These are phyloP conservation scores for Pteromalus puparum DNA, from an alignment of 1,140 invertebrate genomes.

Conservation along the genomic window DNA sequence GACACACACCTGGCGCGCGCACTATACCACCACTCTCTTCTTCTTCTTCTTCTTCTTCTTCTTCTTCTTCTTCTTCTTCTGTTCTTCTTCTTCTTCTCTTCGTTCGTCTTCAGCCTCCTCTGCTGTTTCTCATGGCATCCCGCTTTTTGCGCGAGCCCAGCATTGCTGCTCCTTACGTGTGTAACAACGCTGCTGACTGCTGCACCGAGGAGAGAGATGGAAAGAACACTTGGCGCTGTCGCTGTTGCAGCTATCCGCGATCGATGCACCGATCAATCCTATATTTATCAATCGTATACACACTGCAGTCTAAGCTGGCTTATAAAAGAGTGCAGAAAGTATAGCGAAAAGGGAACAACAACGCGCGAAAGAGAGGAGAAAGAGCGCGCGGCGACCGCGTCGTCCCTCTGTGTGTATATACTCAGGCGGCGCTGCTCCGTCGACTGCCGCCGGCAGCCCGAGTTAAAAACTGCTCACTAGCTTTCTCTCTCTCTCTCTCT, in stretches of 20 bases:
- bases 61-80: not conserved
- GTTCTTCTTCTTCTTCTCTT: not conserved
- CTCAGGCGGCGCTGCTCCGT: slow-evolving; percentile 44
- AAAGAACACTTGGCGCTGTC: not conserved
- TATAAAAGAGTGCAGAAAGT: not conserved
- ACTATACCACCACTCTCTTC: slow-evolving; percentile 46
- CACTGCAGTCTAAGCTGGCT: not conserved
- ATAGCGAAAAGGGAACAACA: slow-evolving; percentile 13
- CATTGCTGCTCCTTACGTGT: not conserved
- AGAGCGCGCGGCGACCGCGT: slow-evolving; percentile 24
- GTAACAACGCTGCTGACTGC: too few species aligned
- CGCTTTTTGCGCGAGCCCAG: not conserved
- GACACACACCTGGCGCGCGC: slow-evolving; percentile 48
- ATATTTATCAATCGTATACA: not conserved
- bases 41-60: not conserved
- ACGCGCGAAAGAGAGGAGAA: not conserved
- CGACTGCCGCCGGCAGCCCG: slow-evolving; percentile 36
- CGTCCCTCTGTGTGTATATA: slow-evolving; percentile 15
- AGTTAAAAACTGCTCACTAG: slow-evolving; percentile 41
- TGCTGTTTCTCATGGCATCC: slow-evolving; percentile 5
- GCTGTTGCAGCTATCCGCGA: not conserved
- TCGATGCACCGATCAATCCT: not conserved
- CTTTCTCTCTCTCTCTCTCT: slow-evolving; percentile 15
- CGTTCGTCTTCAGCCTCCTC: slow-evolving; percentile 6
- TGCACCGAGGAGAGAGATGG: not conserved